Evolutionary conservation across 2,888 invertebrate genomes (phyloP).

Genomic region (Leistus spinibarbis): DNA sequence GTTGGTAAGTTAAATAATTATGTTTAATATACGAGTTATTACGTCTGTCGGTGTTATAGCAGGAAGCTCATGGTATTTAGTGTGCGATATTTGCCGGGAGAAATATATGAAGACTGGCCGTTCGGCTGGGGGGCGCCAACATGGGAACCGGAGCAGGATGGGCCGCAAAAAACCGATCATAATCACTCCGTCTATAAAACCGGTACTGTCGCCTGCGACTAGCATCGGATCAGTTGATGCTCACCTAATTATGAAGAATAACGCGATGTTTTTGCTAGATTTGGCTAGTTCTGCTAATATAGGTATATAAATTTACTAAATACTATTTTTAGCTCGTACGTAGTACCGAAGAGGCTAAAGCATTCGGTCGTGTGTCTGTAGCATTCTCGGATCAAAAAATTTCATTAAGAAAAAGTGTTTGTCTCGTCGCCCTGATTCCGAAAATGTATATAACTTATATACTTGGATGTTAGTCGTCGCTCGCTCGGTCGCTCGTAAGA

Average conservation of each 20-base stretch:
- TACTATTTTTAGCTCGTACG: too few relatives aligned
- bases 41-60: constrained; percentile 50
- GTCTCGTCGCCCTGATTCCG: too few relatives aligned
- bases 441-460: too few relatives aligned
- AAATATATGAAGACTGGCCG: constrained; percentile 65
- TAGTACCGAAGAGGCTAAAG: too few relatives aligned
- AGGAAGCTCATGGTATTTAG: constrained; percentile 85
- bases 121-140: constrained; percentile 49
- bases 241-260: constrained; percentile 84
- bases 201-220: constrained; percentile 51
- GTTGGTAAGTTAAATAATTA: constrained; percentile 60
- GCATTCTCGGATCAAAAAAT: too few relatives aligned
- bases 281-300: constrained; percentile 76
- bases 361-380: too few relatives aligned
- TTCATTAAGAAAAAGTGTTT: too few relatives aligned
- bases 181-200: constrained; percentile 28
- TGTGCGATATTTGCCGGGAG: constrained; percentile 90
- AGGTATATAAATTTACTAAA: constrained; percentile 42
- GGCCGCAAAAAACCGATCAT: constrained; percentile 44
- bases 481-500: too few relatives aligned
- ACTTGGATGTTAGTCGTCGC: too few relatives aligned
- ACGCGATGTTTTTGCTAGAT: constrained; percentile 92
- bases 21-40: not conserved
- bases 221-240: constrained; percentile 53
- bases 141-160: constrained; percentile 50